Base-by-base conservation (phyloP, 2,888 invertebrate genomes). In the Platycnemis pennipes region DNA sequence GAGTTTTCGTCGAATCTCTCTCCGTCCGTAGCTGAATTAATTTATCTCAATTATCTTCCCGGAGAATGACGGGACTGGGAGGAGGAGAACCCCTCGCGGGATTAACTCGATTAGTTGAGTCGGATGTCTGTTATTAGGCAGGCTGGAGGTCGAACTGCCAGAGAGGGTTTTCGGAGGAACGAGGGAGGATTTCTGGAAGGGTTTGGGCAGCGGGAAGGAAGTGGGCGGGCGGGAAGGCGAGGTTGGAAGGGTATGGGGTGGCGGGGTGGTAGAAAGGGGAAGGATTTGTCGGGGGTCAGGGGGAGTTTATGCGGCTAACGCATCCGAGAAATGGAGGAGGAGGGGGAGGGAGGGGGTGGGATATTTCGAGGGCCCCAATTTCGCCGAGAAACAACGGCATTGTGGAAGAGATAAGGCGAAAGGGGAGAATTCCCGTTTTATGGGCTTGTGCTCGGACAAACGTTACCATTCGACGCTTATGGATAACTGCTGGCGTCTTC, bases 61-160 rank as follows among this genome's bases (percentile, higher is more conserved):
- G 89, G 42, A 8, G 87, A 44, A 26, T 13, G 37, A 5, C 22
- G 86, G 44, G 87, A 22, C 16, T 5, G 45, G 37, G 87, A 44
- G 88, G 49, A 49, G 56, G 42, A 42, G 44, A 42, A 37, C 89
- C 89, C 56, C 7, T 89, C 56, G 63, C 63, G 91, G 91, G 91
- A 91, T 91, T 91, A 91, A 89, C 89, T 56, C 89, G 89, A 89
- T 89, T 89, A 89, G 89, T 89, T 89, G 89, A 89, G 91, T 91
- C 63, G 91, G 91, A 91, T 91, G 91, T 91, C 91, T 91, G 91
- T 91, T 91, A 91, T 91, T 91, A 91, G 89, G 89, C 42, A 89
- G 87, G 46, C 87, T 87, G 87, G 87, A 87, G 91, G 91, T 91
- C 91, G 91, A 91, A 69, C 63, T 77, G 77, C 77, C 31, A 63